phyloP scores from a whole-genome alignment of 35 echinoderm and acorn worm genomes.

The Anneissia japonica region DNA sequence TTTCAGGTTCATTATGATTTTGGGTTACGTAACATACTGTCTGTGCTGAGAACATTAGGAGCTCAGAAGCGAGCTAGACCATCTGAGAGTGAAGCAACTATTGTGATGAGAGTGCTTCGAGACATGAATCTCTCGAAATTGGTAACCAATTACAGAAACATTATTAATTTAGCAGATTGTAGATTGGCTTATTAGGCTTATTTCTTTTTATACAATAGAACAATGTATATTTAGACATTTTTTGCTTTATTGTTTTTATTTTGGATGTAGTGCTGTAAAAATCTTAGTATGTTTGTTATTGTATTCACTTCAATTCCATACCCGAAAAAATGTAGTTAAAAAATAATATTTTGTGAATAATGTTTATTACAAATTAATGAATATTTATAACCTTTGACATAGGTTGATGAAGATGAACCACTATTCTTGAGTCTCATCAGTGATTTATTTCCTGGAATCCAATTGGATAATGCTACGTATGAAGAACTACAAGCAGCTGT shows the following conservation, averaged over 20 bases:
- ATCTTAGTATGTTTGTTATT: no score
- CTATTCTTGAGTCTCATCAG: constrained; percentile 98
- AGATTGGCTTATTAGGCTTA: no score
- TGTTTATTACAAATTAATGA: no score
- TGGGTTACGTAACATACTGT: constrained; percentile 94
- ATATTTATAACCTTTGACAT: not conserved
- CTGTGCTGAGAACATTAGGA: constrained; percentile 91
- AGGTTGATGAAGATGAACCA: constrained; percentile 99
- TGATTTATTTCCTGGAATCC: constrained; percentile 99
- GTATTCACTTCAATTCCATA: no score
- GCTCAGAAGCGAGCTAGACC: constrained; percentile 93
- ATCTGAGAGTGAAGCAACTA: constrained; percentile 89
- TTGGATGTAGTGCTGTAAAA: no score
- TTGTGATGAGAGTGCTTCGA: constrained; percentile 94
- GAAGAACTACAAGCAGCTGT: constrained; percentile 88
- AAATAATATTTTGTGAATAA: no score
- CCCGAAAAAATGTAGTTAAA: no score
- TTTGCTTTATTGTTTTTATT: no score
- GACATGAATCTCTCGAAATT: constrained; percentile 98
- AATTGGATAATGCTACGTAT: constrained; percentile 93
- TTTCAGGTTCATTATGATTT: constrained; percentile 98
- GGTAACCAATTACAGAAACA: constrained; percentile 53
- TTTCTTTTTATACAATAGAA: no score
- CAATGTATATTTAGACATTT: not conserved
- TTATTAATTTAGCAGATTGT: no score